Conservation (phyloP, 1,140 invertebrate genomes). For the Neodiprion pinetum region DNA sequence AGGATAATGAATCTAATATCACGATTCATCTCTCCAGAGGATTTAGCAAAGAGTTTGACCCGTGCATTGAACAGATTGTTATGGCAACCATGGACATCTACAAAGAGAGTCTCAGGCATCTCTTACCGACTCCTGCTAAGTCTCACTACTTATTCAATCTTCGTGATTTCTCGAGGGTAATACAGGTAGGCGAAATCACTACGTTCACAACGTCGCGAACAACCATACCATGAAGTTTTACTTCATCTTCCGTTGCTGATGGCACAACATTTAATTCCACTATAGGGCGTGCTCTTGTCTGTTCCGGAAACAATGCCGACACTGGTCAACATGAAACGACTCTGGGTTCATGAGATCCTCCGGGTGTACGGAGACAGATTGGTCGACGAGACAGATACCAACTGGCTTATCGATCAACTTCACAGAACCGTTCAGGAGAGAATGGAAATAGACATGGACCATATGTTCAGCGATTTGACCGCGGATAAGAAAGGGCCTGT, state of each 20-base stretch:
- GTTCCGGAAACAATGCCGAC: slow-evolving; percentile 92
- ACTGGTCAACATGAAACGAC: slow-evolving; percentile 84
- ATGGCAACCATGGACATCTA: slow-evolving; percentile 86
- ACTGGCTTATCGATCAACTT: slow-evolving; percentile 79
- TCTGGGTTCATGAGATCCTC: slow-evolving; percentile 95
- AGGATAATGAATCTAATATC: slow-evolving; percentile 19
- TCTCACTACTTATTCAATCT: slow-evolving; percentile 96
- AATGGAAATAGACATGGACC: slow-evolving; percentile 60
- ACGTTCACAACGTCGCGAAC: not conserved
- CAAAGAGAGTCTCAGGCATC: slow-evolving; percentile 79
- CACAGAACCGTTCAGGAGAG: slow-evolving; percentile 66
- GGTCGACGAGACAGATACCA: slow-evolving; percentile 81
- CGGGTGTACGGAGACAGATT: slow-evolving; percentile 94
- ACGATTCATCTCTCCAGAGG: slow-evolving; percentile 66
- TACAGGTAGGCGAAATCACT: slow-evolving; percentile 66
- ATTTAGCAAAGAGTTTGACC: slow-evolving; percentile 95
- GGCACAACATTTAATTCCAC: slow-evolving; percentile 10
- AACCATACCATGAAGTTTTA: not conserved
- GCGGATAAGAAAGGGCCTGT: slow-evolving; percentile 17
- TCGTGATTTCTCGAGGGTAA: slow-evolving; percentile 91
- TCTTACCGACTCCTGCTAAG: slow-evolving; percentile 89
- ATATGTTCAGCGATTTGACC: slow-evolving; percentile 55
- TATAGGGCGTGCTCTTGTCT: slow-evolving; percentile 87
- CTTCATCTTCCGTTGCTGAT: no score
- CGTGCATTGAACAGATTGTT: slow-evolving; percentile 90